Evolutionary conservation across 2,113 vertebrate genomes (phyloP).

Genomic region (Puffinus mauretanicus): DNA sequence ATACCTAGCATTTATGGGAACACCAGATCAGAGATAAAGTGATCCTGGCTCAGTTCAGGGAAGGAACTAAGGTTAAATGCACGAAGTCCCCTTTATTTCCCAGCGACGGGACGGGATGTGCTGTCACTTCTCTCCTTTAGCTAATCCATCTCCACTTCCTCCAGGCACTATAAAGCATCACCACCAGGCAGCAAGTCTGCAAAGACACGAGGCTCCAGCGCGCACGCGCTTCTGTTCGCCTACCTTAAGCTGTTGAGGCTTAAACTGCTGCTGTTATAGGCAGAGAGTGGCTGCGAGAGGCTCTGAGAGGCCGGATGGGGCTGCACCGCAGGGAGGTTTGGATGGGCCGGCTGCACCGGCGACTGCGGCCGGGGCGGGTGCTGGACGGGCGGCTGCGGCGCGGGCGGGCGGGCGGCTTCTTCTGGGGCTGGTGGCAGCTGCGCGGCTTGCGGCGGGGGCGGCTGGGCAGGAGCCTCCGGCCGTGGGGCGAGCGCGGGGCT

Average conservation of each 20-base stretch:
- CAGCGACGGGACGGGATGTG: rapidly evolving
- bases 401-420: conserved; percentile 69
- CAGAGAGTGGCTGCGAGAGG: conserved; percentile 80
- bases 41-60: not conserved
- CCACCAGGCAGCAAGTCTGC: not conserved
- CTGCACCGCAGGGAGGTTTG: conserved; percentile 73
- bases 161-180: not conserved
- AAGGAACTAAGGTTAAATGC: not conserved
- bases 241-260: conserved; percentile 95
- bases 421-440: conserved; percentile 73
- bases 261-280: conserved; percentile 87
- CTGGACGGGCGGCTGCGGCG: conserved; percentile 59
- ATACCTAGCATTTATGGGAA: not conserved
- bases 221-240: not conserved
- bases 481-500: conserved; percentile 52
- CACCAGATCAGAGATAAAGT: rapidly evolving
- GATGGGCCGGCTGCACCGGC: conserved; percentile 76
- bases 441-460: conserved; percentile 56
- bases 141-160: not conserved
- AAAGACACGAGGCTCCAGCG: rapidly evolving
- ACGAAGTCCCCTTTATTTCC: not conserved
- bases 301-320: conserved; percentile 80
- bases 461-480: conserved; percentile 49
- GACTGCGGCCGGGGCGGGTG: conserved; percentile 76
- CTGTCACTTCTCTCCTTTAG: not conserved